Evolutionary conservation across 2,113 vertebrate species (phyloP), one percentile per base, ranked within the genome.

Genomic region (Chamaetylas fuelleborni): DNA sequence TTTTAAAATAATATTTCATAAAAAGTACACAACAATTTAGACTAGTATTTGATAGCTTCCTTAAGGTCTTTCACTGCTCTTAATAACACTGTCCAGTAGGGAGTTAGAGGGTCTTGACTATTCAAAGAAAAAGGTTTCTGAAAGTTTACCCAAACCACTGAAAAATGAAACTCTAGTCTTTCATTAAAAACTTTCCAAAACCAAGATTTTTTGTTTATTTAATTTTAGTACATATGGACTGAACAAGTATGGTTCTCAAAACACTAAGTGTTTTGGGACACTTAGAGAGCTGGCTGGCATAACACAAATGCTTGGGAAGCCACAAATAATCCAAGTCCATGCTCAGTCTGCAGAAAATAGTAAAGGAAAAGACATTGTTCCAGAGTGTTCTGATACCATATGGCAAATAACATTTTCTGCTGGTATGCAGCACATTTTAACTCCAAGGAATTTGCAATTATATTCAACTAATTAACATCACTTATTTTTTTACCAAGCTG

Each of bases 371-470:
- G 65, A 25, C 20, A 62, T 88, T 2, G 0, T 77, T 93, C 42
- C 58, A 89, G 50, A 78, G 76, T 64, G 69, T 96, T 97, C 54
- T 50, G 66, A 82, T 88, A 95, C 86, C 91, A 97, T 92, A 97
- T 95, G 95, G 93, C 50, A 81, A 96, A 94, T 11, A 93, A 36
- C 67, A 65, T 92, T 97, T 96, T 97, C 92, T 93, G 67, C 81
- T n/a, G 8, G 45, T 91, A 88, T 56, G 91, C 43, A 92, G 85
- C 34, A 26, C 43, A 87, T 92, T 96, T 96, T 88, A 95, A 88
- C 88, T 97, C 91, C 51, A 93, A 88, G 87, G 81, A 94, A 92
- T 94, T 86, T 94, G 40, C 88, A 96, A 93, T 97, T 97, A 87
- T 67, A 95, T 79, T 58, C 40, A 91, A 85, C 76, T 97, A 97